phyloP scores from a whole-genome alignment of 2,113 vertebrate species.

The Scomber scombrus region DNA sequence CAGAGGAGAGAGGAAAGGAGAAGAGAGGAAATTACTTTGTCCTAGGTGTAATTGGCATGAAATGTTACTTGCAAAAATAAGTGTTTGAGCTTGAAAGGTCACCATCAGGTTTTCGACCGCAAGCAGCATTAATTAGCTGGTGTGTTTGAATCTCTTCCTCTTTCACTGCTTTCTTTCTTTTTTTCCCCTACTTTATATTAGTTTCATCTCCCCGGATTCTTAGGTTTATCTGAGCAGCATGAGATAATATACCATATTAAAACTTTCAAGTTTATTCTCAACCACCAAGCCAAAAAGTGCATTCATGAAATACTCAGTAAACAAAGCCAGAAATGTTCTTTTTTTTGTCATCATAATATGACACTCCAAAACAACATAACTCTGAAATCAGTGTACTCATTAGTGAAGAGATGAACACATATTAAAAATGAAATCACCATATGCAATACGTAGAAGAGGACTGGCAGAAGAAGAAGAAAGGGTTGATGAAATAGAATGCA shows the following conservation, averaged over 20 bases:
- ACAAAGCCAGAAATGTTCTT: neutral
- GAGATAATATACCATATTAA: too few species aligned
- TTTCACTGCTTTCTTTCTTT: neutral
- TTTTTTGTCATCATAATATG: conserved; percentile 25
- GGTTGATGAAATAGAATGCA: conserved; percentile 82
- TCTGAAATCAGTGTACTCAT: conserved; percentile 61
- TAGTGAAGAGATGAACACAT: conserved; percentile 62
- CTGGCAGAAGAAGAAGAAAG: conserved; percentile 55
- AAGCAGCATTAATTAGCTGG: conserved; percentile 10
- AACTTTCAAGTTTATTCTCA: conserved; percentile 2
- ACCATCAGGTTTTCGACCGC: conserved; percentile 8
- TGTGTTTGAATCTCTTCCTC: conserved; percentile 16
- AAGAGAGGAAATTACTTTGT: conserved; percentile 23
- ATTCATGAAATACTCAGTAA: neutral
- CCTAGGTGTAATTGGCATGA: conserved; percentile 56
- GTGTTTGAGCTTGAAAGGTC: conserved; percentile 59
- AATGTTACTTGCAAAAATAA: conserved; percentile 57
- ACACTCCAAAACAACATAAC: conserved; percentile 43
- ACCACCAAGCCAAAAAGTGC: neutral
- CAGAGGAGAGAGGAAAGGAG: neutral
- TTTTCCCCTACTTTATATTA: neutral
- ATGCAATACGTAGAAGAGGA: conserved; percentile 47
- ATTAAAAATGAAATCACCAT: conserved; percentile 62
- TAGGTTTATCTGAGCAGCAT: conserved; percentile 2
- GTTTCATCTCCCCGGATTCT: neutral